Percentiles rank a stretch among this genome's conserved stretches.
phyloP scores from a whole-genome alignment of 2,888 invertebrate species.

The Hoplodrina blanda region DNA sequence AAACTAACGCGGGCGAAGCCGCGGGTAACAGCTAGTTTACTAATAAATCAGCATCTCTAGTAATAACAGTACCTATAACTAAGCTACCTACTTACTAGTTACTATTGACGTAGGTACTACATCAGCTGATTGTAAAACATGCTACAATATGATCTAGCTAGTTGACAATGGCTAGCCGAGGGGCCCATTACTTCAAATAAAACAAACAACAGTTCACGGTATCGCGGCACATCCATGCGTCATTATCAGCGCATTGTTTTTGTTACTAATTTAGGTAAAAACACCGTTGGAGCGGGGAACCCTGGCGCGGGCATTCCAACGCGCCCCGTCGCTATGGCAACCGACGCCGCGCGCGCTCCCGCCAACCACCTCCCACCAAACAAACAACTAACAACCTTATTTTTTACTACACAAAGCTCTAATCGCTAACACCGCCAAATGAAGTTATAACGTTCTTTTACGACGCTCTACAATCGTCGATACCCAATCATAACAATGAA shows the following conservation, averaged over 20 bases:
- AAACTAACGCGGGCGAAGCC: no score
- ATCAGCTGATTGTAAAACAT: constrained; percentile 19
- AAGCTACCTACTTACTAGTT: neutral
- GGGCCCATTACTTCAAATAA: constrained; percentile 60
- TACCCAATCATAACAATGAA: constrained; percentile 87
- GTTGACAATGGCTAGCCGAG: constrained; percentile 43
- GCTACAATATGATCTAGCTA: constrained; percentile 35
- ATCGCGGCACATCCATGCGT: constrained; percentile 68
- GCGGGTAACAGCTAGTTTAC: no score
- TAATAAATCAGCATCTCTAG: constrained; percentile 11
- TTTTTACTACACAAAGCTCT: constrained; percentile 74
- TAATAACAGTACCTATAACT: constrained; percentile 1
- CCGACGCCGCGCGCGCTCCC: constrained; percentile 77
- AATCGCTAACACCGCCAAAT: constrained; percentile 81
- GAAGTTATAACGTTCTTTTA: constrained; percentile 89
- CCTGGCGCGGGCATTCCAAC: constrained; percentile 84
- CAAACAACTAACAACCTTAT: constrained; percentile 85
- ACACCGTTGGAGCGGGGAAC: constrained; percentile 80
- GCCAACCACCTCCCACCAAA: constrained; percentile 73
- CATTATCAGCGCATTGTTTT: constrained; percentile 75
- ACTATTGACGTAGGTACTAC: neutral
- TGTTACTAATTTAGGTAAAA: constrained; percentile 84
- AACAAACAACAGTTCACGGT: constrained; percentile 61
- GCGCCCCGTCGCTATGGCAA: constrained; percentile 91
- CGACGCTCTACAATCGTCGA: constrained; percentile 84